These are phyloP conservation scores for Sprattus sprattus DNA, from an alignment of 2,113 vertebrate species.

Conservation along the genomic window DNA sequence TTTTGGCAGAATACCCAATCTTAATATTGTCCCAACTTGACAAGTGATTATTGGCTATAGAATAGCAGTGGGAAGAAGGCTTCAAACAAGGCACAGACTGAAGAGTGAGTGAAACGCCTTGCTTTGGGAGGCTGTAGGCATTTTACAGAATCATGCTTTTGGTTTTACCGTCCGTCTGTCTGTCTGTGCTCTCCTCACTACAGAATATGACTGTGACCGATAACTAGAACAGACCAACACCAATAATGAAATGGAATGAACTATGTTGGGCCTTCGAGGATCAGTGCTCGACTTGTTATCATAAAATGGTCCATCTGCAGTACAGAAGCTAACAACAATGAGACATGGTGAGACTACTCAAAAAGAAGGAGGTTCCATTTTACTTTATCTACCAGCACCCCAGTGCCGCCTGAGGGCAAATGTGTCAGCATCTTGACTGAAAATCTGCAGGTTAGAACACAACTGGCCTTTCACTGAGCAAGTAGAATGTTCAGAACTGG, in stretches of 20 bases:
- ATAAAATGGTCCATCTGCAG: not conserved
- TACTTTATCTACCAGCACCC: not conserved
- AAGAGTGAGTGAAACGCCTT: not conserved
- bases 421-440: not conserved
- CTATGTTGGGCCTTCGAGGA: not conserved
- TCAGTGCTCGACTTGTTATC: not conserved
- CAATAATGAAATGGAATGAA: not conserved
- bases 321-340: not conserved
- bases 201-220: not conserved
- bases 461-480: not conserved
- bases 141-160: not conserved
- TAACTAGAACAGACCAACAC: not conserved
- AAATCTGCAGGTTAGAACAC: not conserved
- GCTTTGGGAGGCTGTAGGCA: not conserved
- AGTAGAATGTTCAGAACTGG: not conserved
- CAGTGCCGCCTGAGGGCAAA: not conserved
- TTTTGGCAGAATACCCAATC: not conserved
- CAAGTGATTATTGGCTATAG: not conserved
- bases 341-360: not conserved
- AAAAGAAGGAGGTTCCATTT: not conserved
- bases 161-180: not conserved
- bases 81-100: constrained; percentile 17
- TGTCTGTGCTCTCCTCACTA: not conserved
- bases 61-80: constrained; percentile 2
- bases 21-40: constrained; percentile 4